Evolutionary conservation across 2,888 invertebrate genomes (phyloP).

Genomic region (Ypsolopha sequella): DNA sequence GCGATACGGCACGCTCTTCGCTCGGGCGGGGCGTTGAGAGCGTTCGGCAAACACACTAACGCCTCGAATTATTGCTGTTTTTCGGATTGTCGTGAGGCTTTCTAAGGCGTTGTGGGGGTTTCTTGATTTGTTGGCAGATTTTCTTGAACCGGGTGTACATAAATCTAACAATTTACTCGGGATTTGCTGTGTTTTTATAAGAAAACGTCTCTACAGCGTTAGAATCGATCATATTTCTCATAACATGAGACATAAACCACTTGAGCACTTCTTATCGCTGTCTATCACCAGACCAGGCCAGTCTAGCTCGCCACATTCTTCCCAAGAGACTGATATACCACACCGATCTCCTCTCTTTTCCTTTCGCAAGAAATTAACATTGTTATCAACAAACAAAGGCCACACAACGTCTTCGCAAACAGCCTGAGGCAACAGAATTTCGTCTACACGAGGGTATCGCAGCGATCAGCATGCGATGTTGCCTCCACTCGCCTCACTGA

Average conservation of each 20-base stretch:
- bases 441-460: neutral
- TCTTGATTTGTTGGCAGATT: too few relatives aligned
- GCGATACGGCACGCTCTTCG: neutral
- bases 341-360: neutral
- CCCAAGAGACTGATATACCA: neutral
- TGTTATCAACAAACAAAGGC: neutral
- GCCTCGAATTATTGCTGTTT: slow-evolving; percentile 57
- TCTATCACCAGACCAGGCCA: neutral
- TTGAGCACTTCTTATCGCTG: neutral
- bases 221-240: too few relatives aligned
- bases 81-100: slow-evolving; percentile 31
- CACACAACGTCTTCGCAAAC: neutral
- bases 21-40: neutral
- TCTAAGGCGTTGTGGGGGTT: too few relatives aligned
- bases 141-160: too few relatives aligned
- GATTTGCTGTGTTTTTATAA: too few relatives aligned
- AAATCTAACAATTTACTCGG: too few relatives aligned
- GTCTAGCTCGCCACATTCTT: neutral
- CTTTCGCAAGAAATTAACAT: too few relatives aligned
- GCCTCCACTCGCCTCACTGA: neutral
- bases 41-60: slow-evolving; percentile 44
- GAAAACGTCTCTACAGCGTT: too few relatives aligned
- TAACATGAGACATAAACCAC: too few relatives aligned
- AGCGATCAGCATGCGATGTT: neutral
- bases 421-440: neutral